Conservation (phyloP, 2,113 vertebrate species). For the Micronycteris hirsuta region DNA sequence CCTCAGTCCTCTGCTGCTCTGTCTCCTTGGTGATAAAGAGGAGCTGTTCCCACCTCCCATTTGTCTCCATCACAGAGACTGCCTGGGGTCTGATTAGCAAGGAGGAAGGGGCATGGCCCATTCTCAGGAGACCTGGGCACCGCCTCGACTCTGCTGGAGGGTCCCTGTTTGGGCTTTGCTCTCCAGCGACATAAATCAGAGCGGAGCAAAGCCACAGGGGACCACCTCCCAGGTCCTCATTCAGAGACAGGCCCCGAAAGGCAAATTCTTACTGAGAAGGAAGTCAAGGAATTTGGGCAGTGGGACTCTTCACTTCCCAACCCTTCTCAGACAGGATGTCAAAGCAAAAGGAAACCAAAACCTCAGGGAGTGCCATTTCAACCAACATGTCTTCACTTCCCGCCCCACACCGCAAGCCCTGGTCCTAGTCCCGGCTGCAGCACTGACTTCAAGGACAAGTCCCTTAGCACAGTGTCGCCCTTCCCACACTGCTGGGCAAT, state of each 20-base stretch:
- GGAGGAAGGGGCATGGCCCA: neutral
- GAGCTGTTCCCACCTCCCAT: neutral
- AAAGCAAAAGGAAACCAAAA: neutral
- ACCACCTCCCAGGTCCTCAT: neutral
- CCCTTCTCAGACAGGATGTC: neutral
- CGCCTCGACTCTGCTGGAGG: neutral
- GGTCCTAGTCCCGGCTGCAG: neutral
- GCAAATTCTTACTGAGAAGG: neutral
- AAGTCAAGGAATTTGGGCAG: neutral
- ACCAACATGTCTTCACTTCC: neutral
- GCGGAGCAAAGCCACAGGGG: neutral
- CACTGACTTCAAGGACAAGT: neutral
- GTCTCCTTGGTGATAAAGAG: neutral
- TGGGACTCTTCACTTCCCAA: neutral
- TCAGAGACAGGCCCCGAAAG: neutral
- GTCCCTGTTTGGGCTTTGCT: neutral
- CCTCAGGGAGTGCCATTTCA: neutral
- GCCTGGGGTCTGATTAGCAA: conserved; percentile 17
- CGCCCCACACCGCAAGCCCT: neutral
- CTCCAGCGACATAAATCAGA: neutral
- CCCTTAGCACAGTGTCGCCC: neutral
- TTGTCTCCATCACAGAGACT: neutral
- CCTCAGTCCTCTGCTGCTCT: neutral
- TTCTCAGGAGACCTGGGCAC: neutral
- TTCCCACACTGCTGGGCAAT: neutral